Conservation (phyloP, 92 coral and sea anemone species). For the Bergia puertoricense region DNA sequence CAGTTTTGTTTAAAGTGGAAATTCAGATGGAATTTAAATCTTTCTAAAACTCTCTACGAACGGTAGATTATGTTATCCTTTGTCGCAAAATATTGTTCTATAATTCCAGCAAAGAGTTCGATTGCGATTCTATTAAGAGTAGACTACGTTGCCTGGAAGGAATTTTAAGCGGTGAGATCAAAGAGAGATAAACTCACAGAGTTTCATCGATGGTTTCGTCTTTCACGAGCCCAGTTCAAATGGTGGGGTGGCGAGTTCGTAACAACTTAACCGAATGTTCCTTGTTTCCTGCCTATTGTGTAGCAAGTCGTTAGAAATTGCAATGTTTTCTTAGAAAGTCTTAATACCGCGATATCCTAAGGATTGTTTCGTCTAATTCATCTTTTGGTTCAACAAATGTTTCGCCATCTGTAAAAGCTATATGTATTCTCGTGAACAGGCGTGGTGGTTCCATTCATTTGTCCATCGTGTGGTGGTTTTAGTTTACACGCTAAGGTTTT, state of each 20-base stretch:
- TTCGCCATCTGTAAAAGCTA: conserved; percentile 35
- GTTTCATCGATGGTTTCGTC: conserved; percentile 27
- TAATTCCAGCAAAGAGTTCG: neutral
- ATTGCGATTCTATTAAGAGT: neutral
- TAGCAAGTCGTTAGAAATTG: neutral
- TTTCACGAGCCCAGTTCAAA: conserved; percentile 20
- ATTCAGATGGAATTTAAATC: neutral
- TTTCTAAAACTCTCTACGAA: neutral
- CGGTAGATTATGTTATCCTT: too few relatives aligned
- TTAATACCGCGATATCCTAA: neutral
- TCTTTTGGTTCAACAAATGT: neutral
- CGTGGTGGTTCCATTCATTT: conserved; percentile 18
- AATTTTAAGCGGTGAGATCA: conserved; percentile 35
- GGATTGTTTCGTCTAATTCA: neutral
- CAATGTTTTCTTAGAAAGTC: conserved; percentile 6
- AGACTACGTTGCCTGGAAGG: conserved; percentile 40
- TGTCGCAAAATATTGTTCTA: neutral
- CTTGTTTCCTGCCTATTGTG: conserved; percentile 16
- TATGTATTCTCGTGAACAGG: conserved; percentile 13
- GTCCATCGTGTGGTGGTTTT: conserved; percentile 1
- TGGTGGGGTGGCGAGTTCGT: conserved; percentile 19
- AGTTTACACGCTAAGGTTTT: conserved; percentile 2
- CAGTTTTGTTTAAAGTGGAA: neutral
- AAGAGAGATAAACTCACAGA: conserved; percentile 23
- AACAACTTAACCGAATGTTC: conserved; percentile 31